Evolutionary conservation across 2,113 vertebrate genomes (phyloP), one percentile per base, ranked within the genome.

Genomic region (Pluvialis apricaria): DNA sequence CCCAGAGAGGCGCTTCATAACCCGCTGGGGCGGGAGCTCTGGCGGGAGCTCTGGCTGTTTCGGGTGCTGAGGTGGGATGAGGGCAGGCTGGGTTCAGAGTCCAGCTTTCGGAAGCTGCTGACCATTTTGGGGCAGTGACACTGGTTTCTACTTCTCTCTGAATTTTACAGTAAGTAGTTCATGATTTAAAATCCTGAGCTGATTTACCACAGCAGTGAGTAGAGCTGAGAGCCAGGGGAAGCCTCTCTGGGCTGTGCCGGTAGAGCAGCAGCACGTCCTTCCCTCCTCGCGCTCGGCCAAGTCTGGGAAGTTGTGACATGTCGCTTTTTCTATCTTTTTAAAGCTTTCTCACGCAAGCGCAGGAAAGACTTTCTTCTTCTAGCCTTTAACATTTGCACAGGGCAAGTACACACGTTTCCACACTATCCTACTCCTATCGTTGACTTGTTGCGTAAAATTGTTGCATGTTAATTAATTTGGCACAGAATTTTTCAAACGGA

Each of bases 271-370:
- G 65, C 57, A 58, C 17, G 26, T 62, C 51, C 54, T 38, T 40
- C 42, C 49, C 62, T 66, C 65, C 54, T 15, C 3, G 13, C 1
- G 22, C 17, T 29, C 57, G 71, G 38, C 60, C n/a, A 61, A 19
- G 2, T 5, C 42, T 15, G 16, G 29, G 3, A 36, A 57, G 34
- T 15, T 57, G 45, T 13, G 34, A 36, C 21, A 5, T 0, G 1
- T 15, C 24, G 2, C 13, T 47, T 75, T 52, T 87, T 9, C 13
- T 75, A 42, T 17, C 11, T 68, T 86, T 70, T n/a, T 32, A 10
- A 40, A 49, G 29, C 10, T 90, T 47, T 47, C 57, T 61, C 32
- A n/a, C 5, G 8, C 58, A 60, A 36, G 5, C 24, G 29, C 17
- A 34, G 52, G 19, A 64, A 71, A 85, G 1, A 0, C 10, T 84